Conservation (phyloP, 2,113 vertebrate genomes). For the Heteronetta atricapilla region DNA sequence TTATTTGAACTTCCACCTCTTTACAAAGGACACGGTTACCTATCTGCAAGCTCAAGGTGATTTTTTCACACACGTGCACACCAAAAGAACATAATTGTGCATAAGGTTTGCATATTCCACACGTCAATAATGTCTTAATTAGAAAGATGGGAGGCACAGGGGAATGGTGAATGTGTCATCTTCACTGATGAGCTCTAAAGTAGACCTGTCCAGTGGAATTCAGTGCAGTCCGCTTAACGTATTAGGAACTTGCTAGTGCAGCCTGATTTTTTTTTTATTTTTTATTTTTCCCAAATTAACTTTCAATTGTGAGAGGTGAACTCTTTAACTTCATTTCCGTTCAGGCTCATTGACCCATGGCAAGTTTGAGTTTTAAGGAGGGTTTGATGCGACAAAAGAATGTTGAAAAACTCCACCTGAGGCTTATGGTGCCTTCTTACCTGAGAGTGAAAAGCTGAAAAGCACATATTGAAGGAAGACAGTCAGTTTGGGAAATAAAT, state of each 20-base stretch:
- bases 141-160: not conserved
- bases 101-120: not conserved
- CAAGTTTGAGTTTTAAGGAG: constrained; percentile 28
- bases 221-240: not conserved
- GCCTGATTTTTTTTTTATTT: not conserved
- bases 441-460: constrained; percentile 5
- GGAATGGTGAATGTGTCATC: not conserved
- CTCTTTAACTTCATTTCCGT: constrained; percentile 21
- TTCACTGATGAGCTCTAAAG: constrained; percentile 33
- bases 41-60: not conserved
- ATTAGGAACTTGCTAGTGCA: constrained; percentile 11
- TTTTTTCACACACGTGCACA: not conserved
- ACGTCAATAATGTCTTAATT: not conserved
- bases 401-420: constrained; percentile 25
- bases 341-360: not conserved
- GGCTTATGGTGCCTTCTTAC: constrained; percentile 48
- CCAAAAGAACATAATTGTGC: not conserved
- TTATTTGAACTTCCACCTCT: constrained; percentile 36
- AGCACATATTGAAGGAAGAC: not conserved
- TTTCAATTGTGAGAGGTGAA: constrained; percentile 13
- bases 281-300: not conserved
- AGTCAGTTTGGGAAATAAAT: constrained; percentile 15
- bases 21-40: not conserved
- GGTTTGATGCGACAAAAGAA: constrained; percentile 39
- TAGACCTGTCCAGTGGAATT: constrained; percentile 2